phyloP scores from a whole-genome alignment of 2,797 vertebrate genomes.

The Liasis olivaceus region DNA sequence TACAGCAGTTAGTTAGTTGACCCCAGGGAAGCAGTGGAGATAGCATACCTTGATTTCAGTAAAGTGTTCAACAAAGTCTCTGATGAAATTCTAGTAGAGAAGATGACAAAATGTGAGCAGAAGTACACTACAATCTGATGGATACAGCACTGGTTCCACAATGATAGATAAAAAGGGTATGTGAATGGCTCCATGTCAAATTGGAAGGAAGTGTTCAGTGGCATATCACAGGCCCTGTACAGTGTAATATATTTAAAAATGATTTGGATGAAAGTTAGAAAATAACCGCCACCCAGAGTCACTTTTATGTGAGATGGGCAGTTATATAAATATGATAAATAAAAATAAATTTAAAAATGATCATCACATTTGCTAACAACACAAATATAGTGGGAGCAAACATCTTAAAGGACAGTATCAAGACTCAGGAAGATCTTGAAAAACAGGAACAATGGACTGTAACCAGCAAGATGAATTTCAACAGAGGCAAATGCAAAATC shows the following conservation, averaged over 20 bases:
- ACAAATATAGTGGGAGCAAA: background rate
- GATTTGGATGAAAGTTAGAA: background rate
- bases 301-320: too few species aligned
- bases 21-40: background rate
- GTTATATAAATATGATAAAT: too few species aligned
- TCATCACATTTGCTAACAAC: background rate
- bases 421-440: background rate
- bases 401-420: background rate
- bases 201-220: background rate
- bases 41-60: background rate
- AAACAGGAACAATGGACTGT: background rate
- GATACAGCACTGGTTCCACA: background rate
- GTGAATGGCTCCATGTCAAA: background rate
- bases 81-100: background rate
- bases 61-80: background rate
- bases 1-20: background rate
- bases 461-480: background rate
- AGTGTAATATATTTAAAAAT: background rate
- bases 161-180: background rate
- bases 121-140: background rate
- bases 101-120: background rate
- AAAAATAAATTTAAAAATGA: background rate
- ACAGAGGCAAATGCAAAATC: background rate
- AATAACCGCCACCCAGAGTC: too few species aligned
- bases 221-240: background rate